phyloP scores from a whole-genome alignment of 2,113 vertebrate species.

The Platysternon megacephalum region DNA sequence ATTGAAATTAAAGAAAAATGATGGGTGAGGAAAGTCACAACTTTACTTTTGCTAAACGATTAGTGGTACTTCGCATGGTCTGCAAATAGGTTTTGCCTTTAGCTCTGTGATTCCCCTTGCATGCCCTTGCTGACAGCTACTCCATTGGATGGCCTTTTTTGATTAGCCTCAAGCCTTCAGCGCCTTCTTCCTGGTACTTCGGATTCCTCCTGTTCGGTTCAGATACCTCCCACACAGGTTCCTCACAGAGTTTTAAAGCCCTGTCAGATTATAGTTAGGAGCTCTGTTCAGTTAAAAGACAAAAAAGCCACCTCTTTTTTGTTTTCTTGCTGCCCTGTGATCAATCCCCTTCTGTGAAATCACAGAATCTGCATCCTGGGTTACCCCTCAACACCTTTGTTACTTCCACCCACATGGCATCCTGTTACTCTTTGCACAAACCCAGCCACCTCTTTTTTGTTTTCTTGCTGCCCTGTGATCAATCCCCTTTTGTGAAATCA shows the following conservation, averaged over 20 bases:
- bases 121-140: neutral
- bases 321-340: neutral
- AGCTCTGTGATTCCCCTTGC: neutral
- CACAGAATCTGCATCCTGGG: neutral
- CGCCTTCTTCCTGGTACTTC: neutral
- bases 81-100: neutral
- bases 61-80: slow-evolving; percentile 18
- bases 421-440: neutral
- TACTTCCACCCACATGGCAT: neutral
- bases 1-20: neutral
- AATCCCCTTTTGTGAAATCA: neutral
- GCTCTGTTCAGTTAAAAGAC: neutral
- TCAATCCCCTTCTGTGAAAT: neutral
- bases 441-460: neutral
- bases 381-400: neutral
- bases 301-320: neutral
- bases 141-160: slow-evolving; percentile 5
- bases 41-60: neutral
- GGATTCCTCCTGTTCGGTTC: neutral
- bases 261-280: neutral
- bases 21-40: neutral
- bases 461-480: neutral
- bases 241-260: neutral
- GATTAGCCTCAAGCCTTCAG: neutral
- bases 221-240: neutral